These are phyloP conservation scores for Orthonyx spaldingii DNA, from an alignment of 2,113 vertebrate species.

Conservation along the genomic window DNA sequence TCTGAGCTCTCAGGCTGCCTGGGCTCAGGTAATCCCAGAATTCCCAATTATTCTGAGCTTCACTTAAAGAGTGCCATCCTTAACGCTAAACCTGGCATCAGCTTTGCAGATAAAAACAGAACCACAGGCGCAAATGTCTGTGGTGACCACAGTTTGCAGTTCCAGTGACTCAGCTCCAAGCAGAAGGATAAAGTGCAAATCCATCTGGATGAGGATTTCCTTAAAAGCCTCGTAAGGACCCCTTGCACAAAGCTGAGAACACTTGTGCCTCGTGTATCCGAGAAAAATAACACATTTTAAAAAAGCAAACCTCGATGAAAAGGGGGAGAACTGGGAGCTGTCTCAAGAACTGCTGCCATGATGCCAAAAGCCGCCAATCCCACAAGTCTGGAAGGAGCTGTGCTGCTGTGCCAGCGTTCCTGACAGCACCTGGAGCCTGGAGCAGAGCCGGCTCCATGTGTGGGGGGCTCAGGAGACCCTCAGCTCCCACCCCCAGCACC, in stretches of 20 bases:
- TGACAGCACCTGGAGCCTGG: background rate
- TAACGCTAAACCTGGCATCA: background rate
- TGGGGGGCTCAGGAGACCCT: fast-evolving
- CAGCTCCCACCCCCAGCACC: background rate
- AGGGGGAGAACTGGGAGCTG: background rate
- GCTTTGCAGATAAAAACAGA: background rate
- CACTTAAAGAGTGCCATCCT: background rate
- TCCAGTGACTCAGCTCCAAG: background rate
- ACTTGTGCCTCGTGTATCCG: background rate
- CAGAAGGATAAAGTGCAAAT: background rate
- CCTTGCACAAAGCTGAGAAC: background rate
- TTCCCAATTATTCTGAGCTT: background rate
- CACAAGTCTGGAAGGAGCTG: background rate
- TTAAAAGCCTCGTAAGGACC: background rate
- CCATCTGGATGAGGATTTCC: background rate
- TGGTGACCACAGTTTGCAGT: background rate
- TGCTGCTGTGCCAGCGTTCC: background rate
- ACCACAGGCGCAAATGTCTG: background rate
- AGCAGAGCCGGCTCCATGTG: fast-evolving
- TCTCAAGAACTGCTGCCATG: background rate
- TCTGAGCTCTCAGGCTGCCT: background rate
- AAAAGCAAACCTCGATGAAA: background rate
- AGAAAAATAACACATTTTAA: background rate
- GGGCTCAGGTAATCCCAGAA: background rate
- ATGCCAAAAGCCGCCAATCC: background rate